Evolutionary conservation across 2,888 invertebrate genomes (phyloP), one percentile per base, ranked within the genome.

Genomic region (Lepidonotus clava): DNA sequence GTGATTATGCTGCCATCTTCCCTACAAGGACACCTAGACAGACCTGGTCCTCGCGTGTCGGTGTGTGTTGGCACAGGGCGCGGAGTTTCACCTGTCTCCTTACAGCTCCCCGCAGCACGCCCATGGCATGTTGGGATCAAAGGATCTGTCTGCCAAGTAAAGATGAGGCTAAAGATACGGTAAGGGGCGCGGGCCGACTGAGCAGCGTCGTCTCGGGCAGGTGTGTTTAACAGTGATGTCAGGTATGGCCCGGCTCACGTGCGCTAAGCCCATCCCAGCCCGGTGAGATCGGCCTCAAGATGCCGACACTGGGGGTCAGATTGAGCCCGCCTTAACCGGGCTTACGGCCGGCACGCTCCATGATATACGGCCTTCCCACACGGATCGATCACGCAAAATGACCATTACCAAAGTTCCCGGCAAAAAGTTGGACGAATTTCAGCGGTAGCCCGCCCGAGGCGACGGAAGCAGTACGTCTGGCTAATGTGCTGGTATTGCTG

Each of bases 201-300:
- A 18, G 61, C 28, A 24, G 61, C 28, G 24, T 53, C 11, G 61
- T 24, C 28, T 11, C 28, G 21, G 61, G 14, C 61, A 61, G 61
- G 61, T 61, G 61, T 61, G 61, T 61, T 61, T 61, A 61, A 61
- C 61, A 61, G 2, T 18, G 61, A 24, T 61, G 61, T 61, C 61
- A 61, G 61, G 24, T 61, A 61, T 1, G 28, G 28, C 28, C 28
- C 14, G 61, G 61, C 2, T 61, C 24, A 61, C 28, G 28, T 61
- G 61, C 24, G n/a, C 53, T 53, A 53, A 53, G n/a, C n/a, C 53
- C 53, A 61, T 28, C 5, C 61, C 61, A n/a, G 11, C 24, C 24
- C 28, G 14, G 11, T 28, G 28, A 32, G 2, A 61, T 6, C 18
- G 24, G 24, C 61, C 61, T 11, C 24, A 11, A 11, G 14, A 61